Conservation (phyloP, 2,888 invertebrate genomes). For the Brachyptera putata region DNA sequence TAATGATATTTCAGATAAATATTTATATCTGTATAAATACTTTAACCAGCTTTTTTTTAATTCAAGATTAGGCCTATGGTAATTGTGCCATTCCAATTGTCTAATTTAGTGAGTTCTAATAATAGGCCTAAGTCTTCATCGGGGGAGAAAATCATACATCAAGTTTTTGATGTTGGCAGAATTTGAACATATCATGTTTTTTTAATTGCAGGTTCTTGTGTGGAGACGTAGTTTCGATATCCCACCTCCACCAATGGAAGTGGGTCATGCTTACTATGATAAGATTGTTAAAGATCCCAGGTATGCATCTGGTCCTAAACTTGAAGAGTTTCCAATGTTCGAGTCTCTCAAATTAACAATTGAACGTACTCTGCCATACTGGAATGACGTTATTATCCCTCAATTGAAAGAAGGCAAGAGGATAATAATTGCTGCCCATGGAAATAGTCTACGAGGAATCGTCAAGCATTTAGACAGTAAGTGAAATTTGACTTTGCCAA, state of each 20-base stretch:
- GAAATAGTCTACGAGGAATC: conserved; percentile 79
- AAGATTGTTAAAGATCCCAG: conserved; percentile 70
- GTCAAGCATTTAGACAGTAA: conserved; percentile 81
- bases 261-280: conserved; percentile 69
- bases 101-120: conserved; percentile 4
- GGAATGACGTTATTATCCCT: conserved; percentile 79
- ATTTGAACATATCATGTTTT: conserved; percentile 8
- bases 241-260: conserved; percentile 76
- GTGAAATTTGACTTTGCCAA: too few relatives aligned
- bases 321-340: conserved; percentile 71
- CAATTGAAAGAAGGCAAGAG: conserved; percentile 75
- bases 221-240: conserved; percentile 83
- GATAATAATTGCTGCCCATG: conserved; percentile 80
- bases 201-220: conserved; percentile 61
- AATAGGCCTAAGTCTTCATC: too few relatives aligned
- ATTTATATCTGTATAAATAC: conserved; percentile 16
- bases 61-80: not conserved
- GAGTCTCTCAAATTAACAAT: conserved; percentile 81
- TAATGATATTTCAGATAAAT: not conserved
- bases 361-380: conserved; percentile 77
- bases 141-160: too few relatives aligned
- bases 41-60: not conserved
- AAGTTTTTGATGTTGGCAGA: too few relatives aligned
- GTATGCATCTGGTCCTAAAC: conserved; percentile 64
- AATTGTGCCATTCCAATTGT: conserved; percentile 1